Percentiles rank a stretch among this genome's conserved stretches.
These are phyloP conservation scores for Cryptomyrus ogoouensis DNA, from an alignment of 2,113 vertebrate species.

Conservation along the genomic window DNA sequence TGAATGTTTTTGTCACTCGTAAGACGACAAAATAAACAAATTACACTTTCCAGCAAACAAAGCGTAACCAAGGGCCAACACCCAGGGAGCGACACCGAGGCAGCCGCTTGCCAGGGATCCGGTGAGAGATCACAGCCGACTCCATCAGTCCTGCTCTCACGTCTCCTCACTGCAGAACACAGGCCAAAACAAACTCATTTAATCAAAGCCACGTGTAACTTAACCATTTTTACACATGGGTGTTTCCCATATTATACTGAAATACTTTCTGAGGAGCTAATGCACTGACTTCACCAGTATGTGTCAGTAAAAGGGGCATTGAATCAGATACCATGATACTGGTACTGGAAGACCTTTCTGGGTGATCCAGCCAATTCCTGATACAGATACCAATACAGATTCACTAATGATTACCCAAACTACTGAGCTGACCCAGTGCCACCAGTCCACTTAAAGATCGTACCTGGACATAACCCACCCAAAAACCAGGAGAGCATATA, in stretches of 20 bases:
- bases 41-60: neutral
- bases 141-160: neutral
- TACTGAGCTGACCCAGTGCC: neutral
- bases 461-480: neutral
- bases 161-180: neutral
- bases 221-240: neutral
- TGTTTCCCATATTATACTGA: neutral
- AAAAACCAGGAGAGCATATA: neutral
- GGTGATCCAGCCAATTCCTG: neutral
- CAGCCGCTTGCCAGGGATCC: neutral
- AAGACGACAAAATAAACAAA: neutral
- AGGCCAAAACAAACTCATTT: neutral
- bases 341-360: neutral
- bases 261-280: neutral
- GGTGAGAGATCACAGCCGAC: neutral
- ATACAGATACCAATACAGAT: neutral
- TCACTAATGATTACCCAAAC: neutral
- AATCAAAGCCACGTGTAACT: neutral
- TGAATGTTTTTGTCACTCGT: neutral
- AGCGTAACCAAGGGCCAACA: neutral
- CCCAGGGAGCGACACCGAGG: neutral
- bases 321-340: neutral
- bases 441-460: neutral
- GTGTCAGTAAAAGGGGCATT: neutral
- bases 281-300: neutral